A percentile compares a stretch with the other conserved stretches of the same genome.
These are phyloP conservation scores for Thalassaphorura encarpata DNA, from an alignment of 1,140 invertebrate species.

Conservation along the genomic window DNA sequence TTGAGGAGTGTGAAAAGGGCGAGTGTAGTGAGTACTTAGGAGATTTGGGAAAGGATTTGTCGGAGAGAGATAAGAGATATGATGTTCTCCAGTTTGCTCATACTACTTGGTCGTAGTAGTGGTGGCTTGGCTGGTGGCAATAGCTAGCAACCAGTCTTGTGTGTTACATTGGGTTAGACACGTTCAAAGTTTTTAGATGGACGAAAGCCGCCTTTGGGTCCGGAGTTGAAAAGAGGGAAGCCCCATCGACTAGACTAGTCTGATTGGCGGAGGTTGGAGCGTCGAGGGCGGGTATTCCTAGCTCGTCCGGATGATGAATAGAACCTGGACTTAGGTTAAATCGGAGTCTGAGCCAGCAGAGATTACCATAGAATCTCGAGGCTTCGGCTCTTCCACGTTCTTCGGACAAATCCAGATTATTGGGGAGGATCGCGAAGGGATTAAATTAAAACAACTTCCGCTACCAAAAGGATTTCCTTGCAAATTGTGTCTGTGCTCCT, in stretches of 20 bases:
- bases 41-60: constrained; percentile 7
- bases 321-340: constrained; percentile 30
- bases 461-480: constrained; percentile 9
- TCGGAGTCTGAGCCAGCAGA: constrained; percentile 27
- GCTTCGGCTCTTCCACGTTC: constrained; percentile 15
- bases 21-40: constrained; percentile 8
- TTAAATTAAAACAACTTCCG: constrained; percentile 29
- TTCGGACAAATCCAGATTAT: constrained; percentile 24
- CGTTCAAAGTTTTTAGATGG: no score
- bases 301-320: constrained; percentile 26
- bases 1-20: background rate
- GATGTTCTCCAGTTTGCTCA: no score
- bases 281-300: constrained; percentile 2
- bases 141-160: background rate
- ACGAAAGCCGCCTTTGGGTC: no score
- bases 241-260: background rate
- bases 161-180: no score
- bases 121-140: background rate
- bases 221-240: no score
- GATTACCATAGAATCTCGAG: constrained; percentile 24
- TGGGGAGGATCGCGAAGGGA: constrained; percentile 17
- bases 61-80: constrained; percentile 3
- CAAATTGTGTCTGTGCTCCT: constrained; percentile 13
- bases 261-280: background rate
- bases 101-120: no score